phyloP scores from a whole-genome alignment of 2,888 invertebrate genomes.

The Ennomos erosarius region DNA sequence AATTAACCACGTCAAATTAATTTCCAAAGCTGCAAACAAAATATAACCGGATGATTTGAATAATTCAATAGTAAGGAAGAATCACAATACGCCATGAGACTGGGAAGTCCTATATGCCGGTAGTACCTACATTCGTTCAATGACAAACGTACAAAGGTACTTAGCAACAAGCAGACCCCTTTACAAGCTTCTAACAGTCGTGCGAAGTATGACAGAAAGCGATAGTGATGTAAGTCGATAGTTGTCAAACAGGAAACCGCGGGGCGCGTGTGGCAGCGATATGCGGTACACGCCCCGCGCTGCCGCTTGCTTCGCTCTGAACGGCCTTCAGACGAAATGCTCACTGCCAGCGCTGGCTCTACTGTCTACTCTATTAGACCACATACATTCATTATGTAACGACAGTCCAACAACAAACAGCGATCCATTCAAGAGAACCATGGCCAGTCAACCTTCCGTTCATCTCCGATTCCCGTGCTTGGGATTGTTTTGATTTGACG shows the following conservation, averaged over 20 bases:
- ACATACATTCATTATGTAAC: slow-evolving; percentile 76
- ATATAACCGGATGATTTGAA: slow-evolving; percentile 55
- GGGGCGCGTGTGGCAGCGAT: slow-evolving; percentile 76
- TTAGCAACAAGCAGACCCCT: slow-evolving; percentile 80
- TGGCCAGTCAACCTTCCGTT: slow-evolving; percentile 53
- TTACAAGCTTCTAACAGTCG: slow-evolving; percentile 78
- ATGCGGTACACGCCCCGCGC: slow-evolving; percentile 74
- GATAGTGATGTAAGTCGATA: slow-evolving; percentile 84
- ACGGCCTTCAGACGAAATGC: slow-evolving; percentile 61
- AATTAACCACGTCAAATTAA: slow-evolving; percentile 53
- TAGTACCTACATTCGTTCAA: slow-evolving; percentile 68
- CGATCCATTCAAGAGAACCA: slow-evolving; percentile 75
- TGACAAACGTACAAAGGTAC: slow-evolving; percentile 70
- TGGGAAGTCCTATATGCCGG: slow-evolving; percentile 73
- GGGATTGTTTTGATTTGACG: slow-evolving; percentile 47
- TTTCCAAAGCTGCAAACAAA: slow-evolving; percentile 53
- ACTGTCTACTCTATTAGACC: slow-evolving; percentile 42
- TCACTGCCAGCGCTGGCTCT: slow-evolving; percentile 56
- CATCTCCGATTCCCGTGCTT: slow-evolving; percentile 52
- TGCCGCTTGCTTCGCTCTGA: slow-evolving; percentile 69
- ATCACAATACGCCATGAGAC: slow-evolving; percentile 55
- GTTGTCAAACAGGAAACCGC: slow-evolving; percentile 84
- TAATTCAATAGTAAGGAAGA: slow-evolving; percentile 73
- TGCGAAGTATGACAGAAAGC: slow-evolving; percentile 79
- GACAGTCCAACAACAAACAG: slow-evolving; percentile 67